These are phyloP conservation scores for Numida meleagris DNA, from an alignment of 2,113 vertebrate genomes.

Conservation along the genomic window DNA sequence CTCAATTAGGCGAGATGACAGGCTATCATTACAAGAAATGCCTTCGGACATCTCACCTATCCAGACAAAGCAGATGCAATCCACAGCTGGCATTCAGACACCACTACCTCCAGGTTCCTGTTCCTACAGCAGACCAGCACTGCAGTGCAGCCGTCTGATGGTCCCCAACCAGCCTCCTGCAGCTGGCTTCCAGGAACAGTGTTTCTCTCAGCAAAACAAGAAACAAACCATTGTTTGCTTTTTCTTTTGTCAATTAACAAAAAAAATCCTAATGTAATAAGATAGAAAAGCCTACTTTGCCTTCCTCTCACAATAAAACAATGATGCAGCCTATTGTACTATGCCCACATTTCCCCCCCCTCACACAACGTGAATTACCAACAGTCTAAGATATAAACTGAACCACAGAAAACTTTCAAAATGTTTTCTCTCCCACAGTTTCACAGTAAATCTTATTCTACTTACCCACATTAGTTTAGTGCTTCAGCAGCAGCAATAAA, in stretches of 20 bases:
- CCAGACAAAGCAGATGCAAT: background rate
- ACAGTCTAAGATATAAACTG: background rate
- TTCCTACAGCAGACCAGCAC: background rate
- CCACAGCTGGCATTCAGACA: background rate
- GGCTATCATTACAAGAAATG: background rate
- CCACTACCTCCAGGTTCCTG: background rate
- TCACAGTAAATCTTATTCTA: background rate
- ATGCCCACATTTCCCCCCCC: too few species aligned
- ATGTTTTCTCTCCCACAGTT: background rate
- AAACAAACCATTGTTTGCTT: background rate
- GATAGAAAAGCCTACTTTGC: background rate
- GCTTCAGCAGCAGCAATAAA: background rate
- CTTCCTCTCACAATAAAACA: background rate
- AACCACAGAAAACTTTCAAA: background rate
- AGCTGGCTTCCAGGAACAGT: background rate
- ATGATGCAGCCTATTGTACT: background rate
- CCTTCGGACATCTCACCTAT: background rate
- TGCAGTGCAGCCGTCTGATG: fast-evolving
- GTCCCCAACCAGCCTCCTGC: background rate
- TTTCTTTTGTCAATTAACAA: background rate
- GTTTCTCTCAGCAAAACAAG: background rate
- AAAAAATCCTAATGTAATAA: background rate
- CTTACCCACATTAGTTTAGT: background rate
- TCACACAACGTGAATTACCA: background rate
- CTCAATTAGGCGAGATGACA: background rate